These are phyloP conservation scores for Myioborus miniatus DNA, from an alignment of 2,797 vertebrate species.

Conservation along the genomic window DNA sequence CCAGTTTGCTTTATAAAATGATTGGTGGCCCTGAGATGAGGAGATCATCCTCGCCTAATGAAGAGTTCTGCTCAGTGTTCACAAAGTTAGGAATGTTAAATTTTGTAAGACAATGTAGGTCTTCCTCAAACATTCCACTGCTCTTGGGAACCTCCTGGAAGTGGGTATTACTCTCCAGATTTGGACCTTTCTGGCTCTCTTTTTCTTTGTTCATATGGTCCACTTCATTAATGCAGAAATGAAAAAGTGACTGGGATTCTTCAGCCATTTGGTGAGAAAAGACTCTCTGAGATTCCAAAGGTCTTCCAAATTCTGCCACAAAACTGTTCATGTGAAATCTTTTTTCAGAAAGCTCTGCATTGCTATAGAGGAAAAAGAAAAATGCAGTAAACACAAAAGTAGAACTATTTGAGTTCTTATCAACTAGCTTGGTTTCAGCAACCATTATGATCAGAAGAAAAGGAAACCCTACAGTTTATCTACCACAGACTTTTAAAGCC, in stretches of 20 bases:
- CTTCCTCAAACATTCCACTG: constrained; percentile 65
- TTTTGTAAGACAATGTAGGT: constrained; percentile 77
- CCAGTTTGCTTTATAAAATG: constrained; percentile 76
- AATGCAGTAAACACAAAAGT: neutral
- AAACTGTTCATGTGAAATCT: constrained; percentile 80
- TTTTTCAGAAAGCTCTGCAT: constrained; percentile 82
- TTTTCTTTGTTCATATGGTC: constrained; percentile 72
- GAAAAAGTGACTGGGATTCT: constrained; percentile 84
- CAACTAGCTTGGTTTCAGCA: neutral
- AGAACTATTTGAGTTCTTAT: neutral
- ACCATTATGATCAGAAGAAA: neutral
- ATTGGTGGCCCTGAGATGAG: constrained; percentile 82
- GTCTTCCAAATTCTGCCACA: constrained; percentile 77
- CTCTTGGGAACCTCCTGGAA: constrained; percentile 71
- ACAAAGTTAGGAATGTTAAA: constrained; percentile 93
- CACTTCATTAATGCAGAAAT: constrained; percentile 87
- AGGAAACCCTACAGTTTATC: neutral
- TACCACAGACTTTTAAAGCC: neutral
- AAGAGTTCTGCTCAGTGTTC: constrained; percentile 84
- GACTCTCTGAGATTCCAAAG: constrained; percentile 74
- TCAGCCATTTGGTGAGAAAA: constrained; percentile 79
- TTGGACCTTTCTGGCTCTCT: constrained; percentile 31
- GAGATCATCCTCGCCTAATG: constrained; percentile 84
- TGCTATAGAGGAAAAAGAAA: constrained; percentile 71
- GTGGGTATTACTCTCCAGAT: constrained; percentile 28